Conservation (phyloP, 2,888 invertebrate genomes). For the Calameuta filiformis region DNA sequence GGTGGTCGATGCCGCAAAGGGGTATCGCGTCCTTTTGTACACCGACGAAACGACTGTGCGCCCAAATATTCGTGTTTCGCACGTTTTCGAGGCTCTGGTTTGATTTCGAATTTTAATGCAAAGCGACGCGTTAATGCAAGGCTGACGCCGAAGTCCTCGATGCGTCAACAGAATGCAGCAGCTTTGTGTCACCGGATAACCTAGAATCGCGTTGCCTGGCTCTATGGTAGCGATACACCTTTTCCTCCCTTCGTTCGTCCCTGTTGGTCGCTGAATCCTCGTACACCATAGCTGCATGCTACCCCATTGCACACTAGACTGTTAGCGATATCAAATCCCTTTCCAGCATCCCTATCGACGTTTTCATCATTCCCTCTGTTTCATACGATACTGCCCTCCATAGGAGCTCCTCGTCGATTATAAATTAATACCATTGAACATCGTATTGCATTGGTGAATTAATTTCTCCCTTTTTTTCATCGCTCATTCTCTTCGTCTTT, state of each 20-base stretch:
- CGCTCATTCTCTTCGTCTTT: too few relatives aligned
- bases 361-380: constrained; percentile 25
- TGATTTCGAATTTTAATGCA: constrained; percentile 55
- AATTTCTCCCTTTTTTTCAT: too few relatives aligned
- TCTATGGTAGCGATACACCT: constrained; percentile 53
- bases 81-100: constrained; percentile 34
- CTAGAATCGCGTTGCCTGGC: constrained; percentile 56
- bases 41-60: constrained; percentile 56
- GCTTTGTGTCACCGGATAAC: constrained; percentile 65
- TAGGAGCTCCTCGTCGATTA: constrained; percentile 50
- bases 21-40: constrained; percentile 57
- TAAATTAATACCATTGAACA: constrained; percentile 42
- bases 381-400: constrained; percentile 32
- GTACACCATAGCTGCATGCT: background rate
- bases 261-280: background rate
- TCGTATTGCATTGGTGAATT: constrained; percentile 27
- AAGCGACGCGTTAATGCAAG: constrained; percentile 56
- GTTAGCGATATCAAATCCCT: background rate
- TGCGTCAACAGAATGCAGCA: constrained; percentile 45
- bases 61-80: constrained; percentile 60
- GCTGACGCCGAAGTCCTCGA: constrained; percentile 36
- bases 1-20: background rate
- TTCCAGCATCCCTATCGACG: too few relatives aligned
- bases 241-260: constrained; percentile 14
- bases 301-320: constrained; percentile 2